phyloP scores from a whole-genome alignment of 2,797 vertebrate species.

The Pseudotriccus pelzelni region DNA sequence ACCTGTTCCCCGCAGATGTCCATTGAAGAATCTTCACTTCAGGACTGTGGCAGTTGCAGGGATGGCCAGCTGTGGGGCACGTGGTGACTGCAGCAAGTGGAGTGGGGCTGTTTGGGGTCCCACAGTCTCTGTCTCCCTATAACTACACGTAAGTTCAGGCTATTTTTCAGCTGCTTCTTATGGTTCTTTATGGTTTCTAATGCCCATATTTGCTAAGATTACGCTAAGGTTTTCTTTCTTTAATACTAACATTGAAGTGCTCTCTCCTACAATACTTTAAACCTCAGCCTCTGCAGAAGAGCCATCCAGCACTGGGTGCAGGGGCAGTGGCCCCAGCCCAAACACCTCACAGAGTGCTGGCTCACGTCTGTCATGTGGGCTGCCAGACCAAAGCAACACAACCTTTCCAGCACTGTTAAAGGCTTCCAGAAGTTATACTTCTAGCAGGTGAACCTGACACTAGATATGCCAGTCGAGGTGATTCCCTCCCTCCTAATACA shows the following conservation, averaged over 20 bases:
- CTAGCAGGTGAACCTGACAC: background rate
- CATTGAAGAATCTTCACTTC: background rate
- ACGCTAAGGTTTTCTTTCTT: background rate
- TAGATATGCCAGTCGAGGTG: background rate
- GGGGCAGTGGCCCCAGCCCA: background rate
- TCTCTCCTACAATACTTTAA: background rate
- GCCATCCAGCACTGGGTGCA: background rate
- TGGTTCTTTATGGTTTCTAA: background rate
- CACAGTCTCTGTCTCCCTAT: background rate
- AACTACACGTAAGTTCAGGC: background rate
- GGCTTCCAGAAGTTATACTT: background rate
- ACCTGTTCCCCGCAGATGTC: background rate
- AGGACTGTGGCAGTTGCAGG: background rate
- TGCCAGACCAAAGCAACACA: background rate
- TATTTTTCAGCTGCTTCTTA: background rate
- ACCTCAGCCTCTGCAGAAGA: background rate
- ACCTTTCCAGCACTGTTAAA: background rate
- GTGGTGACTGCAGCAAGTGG: background rate
- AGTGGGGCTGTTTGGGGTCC: background rate
- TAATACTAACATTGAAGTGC: background rate
- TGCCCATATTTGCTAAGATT: background rate
- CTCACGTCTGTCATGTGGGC: rapidly evolving
- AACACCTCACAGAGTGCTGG: background rate
- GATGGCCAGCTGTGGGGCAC: background rate
- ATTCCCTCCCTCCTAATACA: background rate